Percentiles rank a stretch among this genome's conserved stretches.
Evolutionary conservation across 2,888 invertebrate genomes (phyloP).

Genomic region (Nephrocerus scutellatus): DNA sequence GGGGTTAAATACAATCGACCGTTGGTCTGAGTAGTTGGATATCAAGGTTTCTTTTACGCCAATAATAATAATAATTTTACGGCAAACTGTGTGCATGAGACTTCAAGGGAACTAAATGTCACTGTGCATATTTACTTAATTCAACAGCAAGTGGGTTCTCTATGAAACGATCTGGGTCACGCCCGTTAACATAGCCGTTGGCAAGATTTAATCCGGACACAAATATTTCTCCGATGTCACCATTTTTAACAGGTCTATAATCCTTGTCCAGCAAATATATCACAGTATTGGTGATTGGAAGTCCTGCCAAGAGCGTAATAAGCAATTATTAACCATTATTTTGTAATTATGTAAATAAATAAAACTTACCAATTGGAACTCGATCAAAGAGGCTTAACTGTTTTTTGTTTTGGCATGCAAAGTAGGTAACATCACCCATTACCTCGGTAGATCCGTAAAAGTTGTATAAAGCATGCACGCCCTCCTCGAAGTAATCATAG

Average conservation of each 20-base stretch:
- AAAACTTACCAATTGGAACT: conserved; percentile 69
- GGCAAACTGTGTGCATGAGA: too few relatives aligned
- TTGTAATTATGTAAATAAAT: background rate
- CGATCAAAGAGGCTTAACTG: conserved; percentile 59
- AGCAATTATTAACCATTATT: background rate
- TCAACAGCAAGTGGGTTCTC: conserved; percentile 67
- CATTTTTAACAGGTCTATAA: conserved; percentile 62
- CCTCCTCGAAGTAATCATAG: conserved; percentile 64
- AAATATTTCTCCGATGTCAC: conserved; percentile 74
- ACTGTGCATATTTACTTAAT: conserved; percentile 47
- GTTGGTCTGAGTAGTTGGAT: too few relatives aligned
- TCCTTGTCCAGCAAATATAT: conserved; percentile 73
- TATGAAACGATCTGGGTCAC: conserved; percentile 66
- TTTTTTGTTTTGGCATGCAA: conserved; percentile 55
- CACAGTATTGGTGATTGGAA: conserved; percentile 71
- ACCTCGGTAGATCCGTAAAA: conserved; percentile 90
- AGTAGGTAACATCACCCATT: conserved; percentile 84
- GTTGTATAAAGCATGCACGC: conserved; percentile 65
- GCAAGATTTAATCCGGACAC: conserved; percentile 76
- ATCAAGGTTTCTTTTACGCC: too few relatives aligned
- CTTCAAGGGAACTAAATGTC: background rate
- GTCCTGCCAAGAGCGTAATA: conserved; percentile 50
- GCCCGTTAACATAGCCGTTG: conserved; percentile 69
- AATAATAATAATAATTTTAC: too few relatives aligned
- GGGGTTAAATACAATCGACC: too few relatives aligned